Percentiles rank a stretch among this genome's conserved stretches.
Conservation (phyloP, 2,888 invertebrate species). For the Mesoligia furuncula region DNA sequence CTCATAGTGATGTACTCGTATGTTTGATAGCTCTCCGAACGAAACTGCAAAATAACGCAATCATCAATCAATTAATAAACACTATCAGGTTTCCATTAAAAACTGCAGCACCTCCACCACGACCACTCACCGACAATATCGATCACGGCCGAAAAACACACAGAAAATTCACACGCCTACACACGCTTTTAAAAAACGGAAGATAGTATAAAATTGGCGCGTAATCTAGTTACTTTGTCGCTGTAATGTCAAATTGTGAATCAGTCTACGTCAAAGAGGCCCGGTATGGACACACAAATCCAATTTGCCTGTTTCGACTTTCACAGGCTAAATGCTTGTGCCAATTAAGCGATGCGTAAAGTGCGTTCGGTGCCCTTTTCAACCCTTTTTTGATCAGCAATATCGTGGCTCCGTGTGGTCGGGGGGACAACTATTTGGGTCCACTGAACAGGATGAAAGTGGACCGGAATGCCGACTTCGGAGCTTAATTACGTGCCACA, state of each 20-base stretch:
- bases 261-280: conserved; percentile 84
- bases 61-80: conserved; percentile 23
- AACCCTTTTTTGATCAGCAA: conserved; percentile 76
- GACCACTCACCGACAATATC: conserved; percentile 26
- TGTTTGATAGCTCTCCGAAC: background rate
- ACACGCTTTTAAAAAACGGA: conserved; percentile 64
- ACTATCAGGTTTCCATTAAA: conserved; percentile 21
- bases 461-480: conserved; percentile 66
- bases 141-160: conserved; percentile 54
- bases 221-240: conserved; percentile 85
- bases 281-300: conserved; percentile 83
- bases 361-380: conserved; percentile 79
- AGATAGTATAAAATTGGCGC: conserved; percentile 81
- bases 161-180: conserved; percentile 48
- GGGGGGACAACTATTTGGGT: conserved; percentile 75
- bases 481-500: conserved; percentile 73
- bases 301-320: conserved; percentile 88
- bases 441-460: conserved; percentile 75
- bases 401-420: conserved; percentile 68
- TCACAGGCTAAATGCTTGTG: conserved; percentile 84
- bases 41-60: background rate
- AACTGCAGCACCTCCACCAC: background rate
- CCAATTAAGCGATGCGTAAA: conserved; percentile 89
- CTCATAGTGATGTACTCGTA: too few species aligned
- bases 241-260: conserved; percentile 85